Evolutionary conservation across 2,113 vertebrate genomes (phyloP), one percentile per base, ranked within the genome.

Genomic region (Calidris pugnax): DNA sequence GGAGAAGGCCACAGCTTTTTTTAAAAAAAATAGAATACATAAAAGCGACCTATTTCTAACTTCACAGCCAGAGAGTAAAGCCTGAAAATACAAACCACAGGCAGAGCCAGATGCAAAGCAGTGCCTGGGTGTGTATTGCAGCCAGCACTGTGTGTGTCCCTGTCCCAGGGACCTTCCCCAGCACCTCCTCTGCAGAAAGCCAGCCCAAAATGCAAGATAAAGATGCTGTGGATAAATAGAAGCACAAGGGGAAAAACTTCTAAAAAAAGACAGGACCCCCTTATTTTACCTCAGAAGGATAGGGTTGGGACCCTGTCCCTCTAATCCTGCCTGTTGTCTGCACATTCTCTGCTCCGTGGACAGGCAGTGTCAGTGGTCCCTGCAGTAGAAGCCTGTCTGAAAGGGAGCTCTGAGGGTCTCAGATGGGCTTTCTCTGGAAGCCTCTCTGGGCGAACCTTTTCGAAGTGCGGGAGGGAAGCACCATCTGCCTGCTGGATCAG

Each of bases 401-500:
- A 84, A 57, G 41, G 15, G 67, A 92, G 66, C 32, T 69, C 77
- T 87, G 87, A 15, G 9, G 9, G 37, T 21, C 68, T 82, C 66
- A 85, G 62, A 47, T 35, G 71, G 95, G 85, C 82, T 76, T 72
- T 48, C 64, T 75, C 62, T 87, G 77, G 39, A 79, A 79, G 80
- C 27, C 66, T 87, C 56, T 85, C 77, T 18, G 14, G 48, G 39
- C 13, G 41, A 71, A 48, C 35, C 60, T 92, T 95, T 87, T 94
- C 86, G 73, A 92, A 97, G 92, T 30, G 48, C 73, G 55, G 69
- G 48, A 90, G 41, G 62, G 73, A 92, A 89, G 53, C 78, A 87
- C 47, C 91, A 87, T 75, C 86, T 92, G 95, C 66, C 78, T 95
- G 87, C 62, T 82, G 91, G 89, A 96, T 95, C 77, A 95, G 66